These are phyloP conservation scores for Melanaphis sacchari DNA, from an alignment of 1,140 invertebrate genomes.

Conservation along the genomic window DNA sequence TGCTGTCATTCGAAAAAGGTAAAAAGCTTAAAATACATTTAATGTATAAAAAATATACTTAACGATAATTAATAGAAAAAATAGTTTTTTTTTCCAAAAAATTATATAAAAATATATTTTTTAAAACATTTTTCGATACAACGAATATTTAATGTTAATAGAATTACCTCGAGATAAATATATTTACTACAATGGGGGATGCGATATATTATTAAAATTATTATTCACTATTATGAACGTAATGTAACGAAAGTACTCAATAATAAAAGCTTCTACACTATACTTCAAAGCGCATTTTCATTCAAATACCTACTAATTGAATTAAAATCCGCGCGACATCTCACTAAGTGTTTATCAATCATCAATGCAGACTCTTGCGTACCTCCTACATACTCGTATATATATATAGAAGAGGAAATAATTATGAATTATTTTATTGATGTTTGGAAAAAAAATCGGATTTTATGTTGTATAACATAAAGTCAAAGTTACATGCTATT, in stretches of 20 bases:
- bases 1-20: not conserved
- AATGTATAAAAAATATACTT: not conserved
- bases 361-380: not conserved
- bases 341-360: slow-evolving; percentile 12
- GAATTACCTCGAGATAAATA: not conserved
- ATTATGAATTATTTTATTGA: slow-evolving; percentile 17
- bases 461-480: not conserved
- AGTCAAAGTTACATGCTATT: not conserved
- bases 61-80: not conserved
- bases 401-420: not conserved
- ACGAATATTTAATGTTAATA: not conserved
- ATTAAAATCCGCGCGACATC: not conserved
- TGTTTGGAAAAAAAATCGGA: not conserved
- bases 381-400: not conserved
- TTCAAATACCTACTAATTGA: not conserved
- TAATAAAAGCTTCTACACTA: not conserved
- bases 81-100: not conserved
- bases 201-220: not conserved
- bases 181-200: not conserved
- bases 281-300: not conserved
- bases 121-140: not conserved
- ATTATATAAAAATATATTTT: not conserved
- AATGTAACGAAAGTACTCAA: not conserved
- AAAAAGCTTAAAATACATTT: not conserved
- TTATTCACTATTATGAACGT: not conserved